A percentile compares a stretch with the other conserved stretches of the same genome.
Conservation (phyloP, 2,797 vertebrate species). For the Urophycis tenuis region DNA sequence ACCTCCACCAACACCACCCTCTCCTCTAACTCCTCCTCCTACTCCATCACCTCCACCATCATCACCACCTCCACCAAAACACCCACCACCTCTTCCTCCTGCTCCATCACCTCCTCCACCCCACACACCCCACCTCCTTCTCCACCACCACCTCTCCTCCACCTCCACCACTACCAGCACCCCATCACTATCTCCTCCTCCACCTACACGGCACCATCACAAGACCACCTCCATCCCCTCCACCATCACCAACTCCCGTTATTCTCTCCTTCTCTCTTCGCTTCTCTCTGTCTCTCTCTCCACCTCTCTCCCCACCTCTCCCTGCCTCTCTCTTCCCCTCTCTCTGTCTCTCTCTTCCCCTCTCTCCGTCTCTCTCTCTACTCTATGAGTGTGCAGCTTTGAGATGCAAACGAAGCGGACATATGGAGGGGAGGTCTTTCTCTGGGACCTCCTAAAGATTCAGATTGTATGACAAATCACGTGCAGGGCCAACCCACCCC, state of each 20-base stretch:
- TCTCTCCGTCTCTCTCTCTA: constrained; percentile 21
- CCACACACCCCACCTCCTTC: background rate
- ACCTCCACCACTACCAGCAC: background rate
- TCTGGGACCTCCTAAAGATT: constrained; percentile 81
- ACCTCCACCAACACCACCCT: background rate
- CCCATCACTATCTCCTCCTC: background rate
- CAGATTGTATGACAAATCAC: constrained; percentile 93
- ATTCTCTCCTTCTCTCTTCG: background rate
- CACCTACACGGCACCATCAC: too few species aligned
- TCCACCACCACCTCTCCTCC: background rate
- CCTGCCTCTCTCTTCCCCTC: too few species aligned
- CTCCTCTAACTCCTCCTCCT: too few species aligned
- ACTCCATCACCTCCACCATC: constrained; percentile 13
- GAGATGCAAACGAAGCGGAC: constrained; percentile 86
- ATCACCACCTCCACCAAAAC: constrained; percentile 12
- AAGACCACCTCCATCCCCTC: constrained; percentile 13
- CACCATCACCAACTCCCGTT: constrained; percentile 18
- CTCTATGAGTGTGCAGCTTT: constrained; percentile 66
- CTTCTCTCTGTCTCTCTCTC: constrained; percentile 6
- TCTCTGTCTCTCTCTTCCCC: constrained; percentile 4
- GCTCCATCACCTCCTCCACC: background rate
- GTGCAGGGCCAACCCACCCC: constrained; percentile 66
- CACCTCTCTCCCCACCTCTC: constrained; percentile 14
- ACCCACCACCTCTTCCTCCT: background rate
- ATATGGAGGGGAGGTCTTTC: constrained; percentile 83